Conservation (phyloP, 2,888 invertebrate genomes). For the Drosophila gaucha region DNA sequence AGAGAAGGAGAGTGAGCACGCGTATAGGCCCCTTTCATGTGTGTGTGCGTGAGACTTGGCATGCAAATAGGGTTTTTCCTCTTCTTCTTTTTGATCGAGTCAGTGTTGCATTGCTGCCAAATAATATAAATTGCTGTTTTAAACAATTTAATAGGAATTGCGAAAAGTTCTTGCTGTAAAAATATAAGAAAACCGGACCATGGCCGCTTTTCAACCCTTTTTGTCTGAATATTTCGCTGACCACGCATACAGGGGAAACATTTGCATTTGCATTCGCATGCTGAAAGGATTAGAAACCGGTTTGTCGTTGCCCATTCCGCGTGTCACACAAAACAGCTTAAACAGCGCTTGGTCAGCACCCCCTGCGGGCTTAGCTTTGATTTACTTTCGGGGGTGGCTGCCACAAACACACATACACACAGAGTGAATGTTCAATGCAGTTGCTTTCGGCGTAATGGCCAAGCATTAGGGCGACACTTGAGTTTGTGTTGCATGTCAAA, state of each 20-base stretch:
- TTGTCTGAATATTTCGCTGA: constrained; percentile 40
- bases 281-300: constrained; percentile 74
- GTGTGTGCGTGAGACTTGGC: constrained; percentile 27
- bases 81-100: constrained; percentile 35
- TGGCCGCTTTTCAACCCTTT: constrained; percentile 44
- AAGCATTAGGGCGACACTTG: constrained; percentile 72
- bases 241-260: constrained; percentile 37
- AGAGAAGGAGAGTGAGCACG: neutral
- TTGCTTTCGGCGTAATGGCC: constrained; percentile 56
- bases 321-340: constrained; percentile 58
- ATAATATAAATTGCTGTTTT: constrained; percentile 17
- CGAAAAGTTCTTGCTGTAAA: constrained; percentile 19
- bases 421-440: constrained; percentile 28
- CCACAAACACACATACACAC: constrained; percentile 22
- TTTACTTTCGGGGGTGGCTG: constrained; percentile 61
- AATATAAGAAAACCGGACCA: constrained; percentile 9
- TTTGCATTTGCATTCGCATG: constrained; percentile 50
- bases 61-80: constrained; percentile 37
- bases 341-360: constrained; percentile 56
- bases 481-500: constrained; percentile 69
- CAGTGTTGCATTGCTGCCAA: constrained; percentile 23
- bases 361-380: constrained; percentile 52
- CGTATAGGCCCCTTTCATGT: neutral
- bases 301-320: constrained; percentile 36
- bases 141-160: constrained; percentile 31